Base-by-base conservation (phyloP, 1,140 invertebrate genomes). In the Drosophila ercepeae region DNA sequence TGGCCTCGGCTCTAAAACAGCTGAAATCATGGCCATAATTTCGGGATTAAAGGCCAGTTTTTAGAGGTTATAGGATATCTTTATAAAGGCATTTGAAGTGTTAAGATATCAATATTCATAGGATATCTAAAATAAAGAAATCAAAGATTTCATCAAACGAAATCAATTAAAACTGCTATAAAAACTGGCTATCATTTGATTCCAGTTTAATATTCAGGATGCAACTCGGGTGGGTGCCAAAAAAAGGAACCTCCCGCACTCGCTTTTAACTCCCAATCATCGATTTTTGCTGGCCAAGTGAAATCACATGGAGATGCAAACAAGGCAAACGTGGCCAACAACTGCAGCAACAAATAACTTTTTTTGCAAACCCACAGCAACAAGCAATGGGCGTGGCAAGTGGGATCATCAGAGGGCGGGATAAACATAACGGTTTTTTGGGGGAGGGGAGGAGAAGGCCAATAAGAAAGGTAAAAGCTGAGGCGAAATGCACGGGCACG, bases 281-380 rank as follows among this genome's bases (percentile, higher is more conserved):
- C 73, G 77, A 86, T 81, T 79, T 48, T 42, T 67, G 60, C 27
- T 18, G 36, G 50, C 41, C 51, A 60, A 69, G 73, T 74, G 76
- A 81, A 86, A 77, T 86, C 81, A 77, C 64, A 68, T 49, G 69
- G 44, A 81, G 74, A 73, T 63, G 48, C 76, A 67, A 76, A 76
- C 59, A 73, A 51, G 49, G 51, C 65, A 50, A 32, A 32, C 11
- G 1, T n/a, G 11, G 2, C 4, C 29, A 32, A 32, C 29, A 32
- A 32, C 8, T 8, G 58, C 44, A 68, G 32, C 48, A 48, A 16
- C 14, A 50, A 32, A 32, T 32, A n/a, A 41, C 8, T 1, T 27
- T 42, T n/a, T 6, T n/a, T n/a, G n/a, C 44, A 18, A 50, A 23
- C 11, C 27, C 27, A 8, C 34, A n/a, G 49, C 60, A 68, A 44